Evolutionary conservation across 2,888 invertebrate genomes (phyloP).

Genomic region (Tricholauxania praeusta): DNA sequence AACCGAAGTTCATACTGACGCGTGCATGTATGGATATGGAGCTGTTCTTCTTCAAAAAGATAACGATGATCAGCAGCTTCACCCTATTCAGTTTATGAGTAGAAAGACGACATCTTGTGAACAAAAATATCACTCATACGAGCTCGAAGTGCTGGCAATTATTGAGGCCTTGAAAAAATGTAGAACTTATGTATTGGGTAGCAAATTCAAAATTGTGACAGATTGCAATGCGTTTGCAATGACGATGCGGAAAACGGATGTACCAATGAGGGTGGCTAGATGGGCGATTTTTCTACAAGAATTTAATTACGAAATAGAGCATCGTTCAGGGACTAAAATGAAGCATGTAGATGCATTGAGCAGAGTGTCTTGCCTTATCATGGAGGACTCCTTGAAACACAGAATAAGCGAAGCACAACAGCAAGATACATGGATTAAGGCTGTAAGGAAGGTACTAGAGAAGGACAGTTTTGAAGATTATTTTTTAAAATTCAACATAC

Average conservation of each 20-base stretch:
- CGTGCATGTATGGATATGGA: constrained; percentile 42
- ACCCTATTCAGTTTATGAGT: constrained; percentile 44
- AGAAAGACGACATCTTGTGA: constrained; percentile 40
- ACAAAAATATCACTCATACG: constrained; percentile 46
- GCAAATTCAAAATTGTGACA: constrained; percentile 41
- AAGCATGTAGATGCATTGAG: constrained; percentile 37
- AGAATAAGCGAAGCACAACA: constrained; percentile 24
- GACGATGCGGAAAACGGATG: constrained; percentile 39
- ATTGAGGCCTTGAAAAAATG: constrained; percentile 44
- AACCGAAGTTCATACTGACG: constrained; percentile 21
- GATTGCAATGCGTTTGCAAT: constrained; percentile 56
- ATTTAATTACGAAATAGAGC: constrained; percentile 32
- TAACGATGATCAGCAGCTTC: constrained; percentile 35
- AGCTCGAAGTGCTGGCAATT: constrained; percentile 46
- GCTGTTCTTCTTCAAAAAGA: constrained; percentile 45
- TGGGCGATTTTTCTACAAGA: constrained; percentile 41
- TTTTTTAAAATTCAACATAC: no score
- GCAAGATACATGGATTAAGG: constrained; percentile 23
- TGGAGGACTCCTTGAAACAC: constrained; percentile 23
- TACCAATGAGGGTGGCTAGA: constrained; percentile 31
- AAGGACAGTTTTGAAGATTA: constrained; percentile 19
- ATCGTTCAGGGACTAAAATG: constrained; percentile 33
- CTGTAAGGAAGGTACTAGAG: constrained; percentile 26
- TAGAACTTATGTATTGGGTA: constrained; percentile 52
- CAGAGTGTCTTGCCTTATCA: not conserved